Conservation (phyloP, 1,140 invertebrate genomes). For the Marisa cornuarietis region DNA sequence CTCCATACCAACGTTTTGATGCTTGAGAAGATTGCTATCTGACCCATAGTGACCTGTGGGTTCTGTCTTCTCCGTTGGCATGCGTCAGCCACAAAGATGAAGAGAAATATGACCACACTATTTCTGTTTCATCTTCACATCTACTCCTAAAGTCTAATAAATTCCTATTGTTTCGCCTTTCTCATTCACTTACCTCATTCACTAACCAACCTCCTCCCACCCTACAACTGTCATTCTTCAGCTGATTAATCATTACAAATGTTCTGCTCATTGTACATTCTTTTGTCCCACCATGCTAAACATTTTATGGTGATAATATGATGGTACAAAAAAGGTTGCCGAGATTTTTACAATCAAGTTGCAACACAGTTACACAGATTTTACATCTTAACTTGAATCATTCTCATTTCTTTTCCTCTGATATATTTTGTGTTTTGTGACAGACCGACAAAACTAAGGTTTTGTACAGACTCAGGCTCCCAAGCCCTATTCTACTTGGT, state of each 20-base stretch:
- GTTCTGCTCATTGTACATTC: no score
- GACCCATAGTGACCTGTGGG: neutral
- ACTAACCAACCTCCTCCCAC: no score
- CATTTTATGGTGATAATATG: neutral
- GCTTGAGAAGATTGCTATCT: conserved; percentile 16
- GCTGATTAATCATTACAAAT: no score
- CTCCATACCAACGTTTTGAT: conserved; percentile 46
- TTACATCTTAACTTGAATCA: no score
- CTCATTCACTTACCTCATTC: neutral
- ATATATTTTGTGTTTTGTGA: no score
- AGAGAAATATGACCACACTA: neutral
- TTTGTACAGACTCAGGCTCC: neutral
- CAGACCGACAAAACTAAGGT: neutral
- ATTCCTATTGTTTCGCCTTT: neutral
- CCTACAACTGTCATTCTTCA: no score
- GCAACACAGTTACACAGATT: no score
- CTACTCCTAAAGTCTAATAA: neutral
- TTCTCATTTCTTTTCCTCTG: no score
- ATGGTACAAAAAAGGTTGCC: no score
- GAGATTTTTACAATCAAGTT: no score
- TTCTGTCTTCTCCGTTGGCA: conserved; percentile 14
- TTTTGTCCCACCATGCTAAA: no score
- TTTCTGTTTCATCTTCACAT: neutral
- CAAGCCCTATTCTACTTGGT: neutral
- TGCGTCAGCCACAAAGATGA: neutral